Conservation (phyloP, 2,113 vertebrate species). For the Excalfactoria chinensis region DNA sequence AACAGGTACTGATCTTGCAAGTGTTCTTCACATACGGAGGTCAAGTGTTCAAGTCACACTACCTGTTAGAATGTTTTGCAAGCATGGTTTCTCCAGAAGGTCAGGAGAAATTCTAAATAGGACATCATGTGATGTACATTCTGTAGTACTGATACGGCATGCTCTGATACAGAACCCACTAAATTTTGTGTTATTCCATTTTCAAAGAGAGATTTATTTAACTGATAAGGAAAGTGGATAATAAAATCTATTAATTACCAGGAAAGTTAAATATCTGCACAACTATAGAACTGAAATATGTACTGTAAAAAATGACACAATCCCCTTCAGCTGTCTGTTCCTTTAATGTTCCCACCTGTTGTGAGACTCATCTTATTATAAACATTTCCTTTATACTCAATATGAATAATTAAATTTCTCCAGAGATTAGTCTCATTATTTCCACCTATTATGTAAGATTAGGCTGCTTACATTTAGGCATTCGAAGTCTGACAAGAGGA, state of each 20-base stretch:
- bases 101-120: neutral
- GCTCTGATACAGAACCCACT: neutral
- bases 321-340: neutral
- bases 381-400: neutral
- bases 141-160: neutral
- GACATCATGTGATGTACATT: neutral
- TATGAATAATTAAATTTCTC: neutral
- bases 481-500: neutral
- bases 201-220: neutral
- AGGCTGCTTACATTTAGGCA: neutral
- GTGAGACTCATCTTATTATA: fast-evolving
- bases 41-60: neutral
- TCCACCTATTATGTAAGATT: neutral
- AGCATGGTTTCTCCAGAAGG: neutral
- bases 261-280: neutral
- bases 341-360: neutral
- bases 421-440: neutral
- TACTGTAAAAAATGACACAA: neutral
- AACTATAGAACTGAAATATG: neutral
- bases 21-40: neutral
- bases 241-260: fast-evolving
- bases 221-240: neutral
- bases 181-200: neutral
- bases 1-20: neutral
- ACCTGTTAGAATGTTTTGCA: neutral